Base-by-base conservation (phyloP, 2,888 invertebrate genomes). In the Aspidiotus destructor region DNA sequence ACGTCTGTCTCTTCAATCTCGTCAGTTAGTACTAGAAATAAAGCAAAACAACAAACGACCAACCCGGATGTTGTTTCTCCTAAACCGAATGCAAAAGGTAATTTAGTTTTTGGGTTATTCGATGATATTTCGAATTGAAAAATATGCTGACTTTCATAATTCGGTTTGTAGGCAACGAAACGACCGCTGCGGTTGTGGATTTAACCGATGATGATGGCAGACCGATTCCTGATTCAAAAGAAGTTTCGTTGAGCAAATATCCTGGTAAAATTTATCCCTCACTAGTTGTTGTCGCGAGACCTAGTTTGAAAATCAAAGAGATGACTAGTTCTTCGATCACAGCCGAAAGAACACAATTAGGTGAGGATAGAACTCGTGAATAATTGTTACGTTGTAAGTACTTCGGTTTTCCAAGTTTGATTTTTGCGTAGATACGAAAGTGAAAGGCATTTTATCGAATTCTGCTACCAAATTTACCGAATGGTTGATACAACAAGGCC, bases 401-500 rank as follows among this genome's bases (percentile, higher is more conserved):
- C 15, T 52, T 13, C 40, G 41, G 8, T 10, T 9, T 2, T 41
- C 13, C 48, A 63, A 17, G 28, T 64, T 28, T 5, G 1, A 11
- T 28, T 17, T 63, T 53, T 48, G 0, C 57, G 15, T 7, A 80
- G 92, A 92, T 79, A 83, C 85, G 53, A 88, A 88, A 77, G 91
- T 92, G 1, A 92, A 92, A 77, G 81, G 85, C 1, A 88, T 91
- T 7, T 79, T 92, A 13, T 88, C 90, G 84, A 85, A 87, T 75
- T 85, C 86, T 0, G 86, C 91, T 0, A 86, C 89, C 72, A 89
- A 89, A 78, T 91, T 92, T 75, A 89, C 90, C 0, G 92, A 92
- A 79, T 92, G 92, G 91, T 81, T 92, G 63, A 88, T 92, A 70
- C 91, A 92, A 75, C 88, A 89, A 76, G 92, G 92, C 0, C 76